Base-by-base conservation (phyloP, 2,113 vertebrate species). In the Zootoca vivipara region DNA sequence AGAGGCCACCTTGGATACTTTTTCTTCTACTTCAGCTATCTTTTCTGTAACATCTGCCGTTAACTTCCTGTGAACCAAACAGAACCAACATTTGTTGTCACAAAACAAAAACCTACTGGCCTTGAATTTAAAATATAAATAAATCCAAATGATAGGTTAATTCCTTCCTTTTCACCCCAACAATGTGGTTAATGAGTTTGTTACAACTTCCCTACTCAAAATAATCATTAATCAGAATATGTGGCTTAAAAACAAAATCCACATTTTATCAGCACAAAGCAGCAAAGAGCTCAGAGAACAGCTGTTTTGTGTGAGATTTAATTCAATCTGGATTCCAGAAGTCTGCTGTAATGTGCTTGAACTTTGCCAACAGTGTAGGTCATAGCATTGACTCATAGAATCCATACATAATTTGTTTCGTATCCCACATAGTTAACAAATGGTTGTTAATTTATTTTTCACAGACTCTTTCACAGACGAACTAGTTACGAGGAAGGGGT, bases 21-120 rank as follows among this genome's bases (percentile, higher is more conserved):
- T 95, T 88, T 93, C 94, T 82, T 99, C 98, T 3, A 98, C 94
- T 78, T 96, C 94, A 58, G 98, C 97, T 92, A 99, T 94, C 90
- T 96, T 98, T 82, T 95, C 96, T 18, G 95, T 97, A 93, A 99
- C 96, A 86, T 97, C 96, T 91, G 93, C 95, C 90, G 97, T 97
- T 92, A 99, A 94, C 91, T 98, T 98, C 93, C 99, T 99, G 93
- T 78, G 81, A 88, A 91, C 88, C 93, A 89, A 92, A 85, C 24
- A 65, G 80, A 89, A 87, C 64, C 82, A 35, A 93, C 9, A 22
- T 80, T 88, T 79, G 83, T 46, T 22, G 35, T 70, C 52, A 35
- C n/a, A 74, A 65, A 35, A 46, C 46, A 77, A 87, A 74, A 83
- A 82, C 62, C n/a, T 18, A 72, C 5, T 35, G 26, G 35, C 67